Percentiles rank a stretch among this genome's conserved stretches.
These are phyloP conservation scores for Ceratitis capitata DNA, from an alignment of 1,140 invertebrate species.

Conservation along the genomic window DNA sequence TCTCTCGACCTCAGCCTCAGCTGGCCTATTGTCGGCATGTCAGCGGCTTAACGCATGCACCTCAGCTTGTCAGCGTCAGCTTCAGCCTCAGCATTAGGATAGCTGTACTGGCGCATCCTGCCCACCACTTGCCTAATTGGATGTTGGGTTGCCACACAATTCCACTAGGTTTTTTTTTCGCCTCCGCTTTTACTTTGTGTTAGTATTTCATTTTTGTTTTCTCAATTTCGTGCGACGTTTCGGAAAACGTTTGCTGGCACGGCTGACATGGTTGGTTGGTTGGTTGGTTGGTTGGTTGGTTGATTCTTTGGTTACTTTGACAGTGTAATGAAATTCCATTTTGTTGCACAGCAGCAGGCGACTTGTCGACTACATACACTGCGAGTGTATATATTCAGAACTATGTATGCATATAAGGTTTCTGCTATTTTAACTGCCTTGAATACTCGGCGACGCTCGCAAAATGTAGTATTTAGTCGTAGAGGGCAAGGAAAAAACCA, in stretches of 20 bases:
- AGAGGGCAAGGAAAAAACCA: background rate
- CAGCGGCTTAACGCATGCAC: constrained; percentile 32
- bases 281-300: background rate
- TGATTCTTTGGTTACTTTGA: constrained; percentile 37
- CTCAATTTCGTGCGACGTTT: constrained; percentile 5
- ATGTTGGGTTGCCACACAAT: constrained; percentile 24
- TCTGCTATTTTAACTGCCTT: background rate
- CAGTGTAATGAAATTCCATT: constrained; percentile 34
- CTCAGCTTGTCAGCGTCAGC: constrained; percentile 26
- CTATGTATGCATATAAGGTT: background rate
- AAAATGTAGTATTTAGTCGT: background rate
- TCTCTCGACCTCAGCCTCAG: background rate
- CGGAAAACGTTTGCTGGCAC: background rate
- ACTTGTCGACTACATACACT: background rate
- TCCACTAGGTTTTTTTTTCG: background rate
- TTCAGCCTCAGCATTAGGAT: background rate
- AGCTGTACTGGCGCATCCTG: background rate
- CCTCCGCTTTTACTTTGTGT: background rate
- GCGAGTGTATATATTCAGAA: background rate
- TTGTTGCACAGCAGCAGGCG: background rate
- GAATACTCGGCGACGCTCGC: background rate
- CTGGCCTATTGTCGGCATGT: constrained; percentile 10
- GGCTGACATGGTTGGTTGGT: background rate
- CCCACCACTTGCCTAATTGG: constrained; percentile 24
- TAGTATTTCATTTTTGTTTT: background rate